Evolutionary conservation across 2,888 invertebrate genomes (phyloP), one percentile per base, ranked within the genome.

Genomic region (Dynastes tityus): DNA sequence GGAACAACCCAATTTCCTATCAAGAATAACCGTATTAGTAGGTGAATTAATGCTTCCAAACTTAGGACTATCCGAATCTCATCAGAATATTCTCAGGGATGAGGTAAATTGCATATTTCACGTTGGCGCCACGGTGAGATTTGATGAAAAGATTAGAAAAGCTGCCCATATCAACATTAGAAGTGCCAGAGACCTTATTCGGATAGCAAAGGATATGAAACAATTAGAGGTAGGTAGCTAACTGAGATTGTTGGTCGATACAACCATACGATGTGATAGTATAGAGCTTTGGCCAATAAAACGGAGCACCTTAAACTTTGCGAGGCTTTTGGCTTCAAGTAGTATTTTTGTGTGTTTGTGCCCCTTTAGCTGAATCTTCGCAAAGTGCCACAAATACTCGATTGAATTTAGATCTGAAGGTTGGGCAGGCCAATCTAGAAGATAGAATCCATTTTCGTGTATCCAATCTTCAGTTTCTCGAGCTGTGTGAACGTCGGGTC

Each of bases 51-150:
- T 88, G 16, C 82, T 88, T 77, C 90, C 90, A n/a, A 89, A 89
- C 79, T 85, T 93, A 55, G 92, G 92, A 49, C 84, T 92, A 68
- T 89, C 88, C 78, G 85, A 88, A 5, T 87, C 89, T 22, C 91
- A 92, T 83, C 91, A 91, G 81, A 85, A 88, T 61, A 84, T 86
- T 22, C 82, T 92, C 32, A 86, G 87, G 49, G 88, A 90, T 13
- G 90, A 93, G 82, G 92, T 94, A 45, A 88, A 90, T 71, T 89
- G 94, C 68, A 92, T 95, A 13, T 92, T 95, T 86, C 95, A 95
- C 86, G 92, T 92, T 61, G 95, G 95, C 1, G 95, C 95, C 1
- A 95, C 95, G 0, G 93, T 95, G 16, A 90, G 92, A 81, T 96
- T 96, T 85, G 94, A 95, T 85, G 95, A 95, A 85, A 91, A 91